Evolutionary conservation across 2,888 invertebrate species (phyloP), one percentile per base, ranked within the genome.

Genomic region (Eilema caniola): DNA sequence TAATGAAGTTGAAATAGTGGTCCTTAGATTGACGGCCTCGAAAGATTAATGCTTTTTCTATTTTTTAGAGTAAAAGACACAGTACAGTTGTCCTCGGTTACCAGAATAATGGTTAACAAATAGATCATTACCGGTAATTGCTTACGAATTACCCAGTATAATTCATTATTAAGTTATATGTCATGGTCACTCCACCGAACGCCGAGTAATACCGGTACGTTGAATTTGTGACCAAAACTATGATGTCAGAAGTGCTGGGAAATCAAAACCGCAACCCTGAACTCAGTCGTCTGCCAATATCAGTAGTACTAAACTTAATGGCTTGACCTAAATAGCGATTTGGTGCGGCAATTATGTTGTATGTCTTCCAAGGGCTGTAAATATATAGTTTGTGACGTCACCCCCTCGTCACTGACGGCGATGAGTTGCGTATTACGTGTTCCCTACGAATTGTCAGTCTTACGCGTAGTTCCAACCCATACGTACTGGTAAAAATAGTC

Each of bases 301-400:
- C 64, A 59, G 66, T 66, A 67, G 71, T 71, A 75, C 71, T 74
- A 75, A 62, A 69, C 66, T 78, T 76, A 67, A 71, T 75, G 66
- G 68, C 74, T 73, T 79, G 81, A 79, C 79, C 84, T 74, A 74
- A 73, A 79, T 84, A 67, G 70, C 66, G 70, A 31, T 70, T 72
- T 66, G 65, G 70, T 68, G 73, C 69, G 67, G 68, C 57, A 69
- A 72, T 76, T 66, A 67, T 72, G 37, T 72, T 66, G 69, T 70
- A 62, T 74, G 77, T 73, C 71, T 47, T 47, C n/a, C 67, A 60
- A 83, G 85, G 81, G 83, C 74, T 80, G 80, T 77, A 77, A 84
- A 81, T 85, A 85, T 76, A 83, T 76, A 75, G 78, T 81, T 78
- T 77, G 87, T 90, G 91, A 89, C 90, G 90, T 91, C 91, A 92